Conservation (phyloP, 2,888 invertebrate genomes). For the Gymnosoma rotundatum region DNA sequence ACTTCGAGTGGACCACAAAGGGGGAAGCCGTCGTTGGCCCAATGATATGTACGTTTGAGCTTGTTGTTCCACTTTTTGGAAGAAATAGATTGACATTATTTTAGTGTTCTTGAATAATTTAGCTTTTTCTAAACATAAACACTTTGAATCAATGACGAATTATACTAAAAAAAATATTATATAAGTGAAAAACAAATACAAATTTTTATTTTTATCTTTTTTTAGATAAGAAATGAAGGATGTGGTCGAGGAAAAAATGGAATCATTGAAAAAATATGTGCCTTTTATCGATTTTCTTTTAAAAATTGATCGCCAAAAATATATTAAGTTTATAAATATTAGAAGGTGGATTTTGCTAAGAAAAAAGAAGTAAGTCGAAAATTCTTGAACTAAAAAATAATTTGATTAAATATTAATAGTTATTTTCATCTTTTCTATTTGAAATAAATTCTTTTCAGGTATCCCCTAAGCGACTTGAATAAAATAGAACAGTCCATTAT, state of each 20-base stretch:
- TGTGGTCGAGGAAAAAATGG: constrained; percentile 41
- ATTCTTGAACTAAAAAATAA: background rate
- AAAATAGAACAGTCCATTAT: constrained; percentile 70
- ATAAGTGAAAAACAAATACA: too few species aligned
- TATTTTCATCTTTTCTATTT: too few species aligned
- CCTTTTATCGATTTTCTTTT: constrained; percentile 71
- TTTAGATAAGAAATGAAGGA: constrained; percentile 56
- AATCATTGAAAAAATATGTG: constrained; percentile 62
- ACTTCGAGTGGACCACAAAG: too few species aligned
- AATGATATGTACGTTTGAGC: too few species aligned
- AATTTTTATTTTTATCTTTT: too few species aligned
- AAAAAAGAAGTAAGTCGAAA: constrained; percentile 63
- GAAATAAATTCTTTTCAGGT: constrained; percentile 52
- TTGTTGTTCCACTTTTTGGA: too few species aligned
- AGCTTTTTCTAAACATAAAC: too few species aligned
- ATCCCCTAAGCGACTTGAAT: constrained; percentile 58
- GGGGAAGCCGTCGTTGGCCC: too few species aligned
- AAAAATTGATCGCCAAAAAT: constrained; percentile 59
- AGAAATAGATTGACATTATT: too few species aligned
- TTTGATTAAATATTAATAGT: background rate
- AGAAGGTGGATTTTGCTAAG: constrained; percentile 68
- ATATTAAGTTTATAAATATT: constrained; percentile 66
- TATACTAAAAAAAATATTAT: too few species aligned
- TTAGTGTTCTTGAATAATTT: too few species aligned
- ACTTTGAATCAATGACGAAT: too few species aligned